A percentile compares a stretch with the other conserved stretches of the same genome.
These are phyloP conservation scores for Geotrupes spiniger DNA, from an alignment of 2,888 invertebrate species.

Conservation along the genomic window DNA sequence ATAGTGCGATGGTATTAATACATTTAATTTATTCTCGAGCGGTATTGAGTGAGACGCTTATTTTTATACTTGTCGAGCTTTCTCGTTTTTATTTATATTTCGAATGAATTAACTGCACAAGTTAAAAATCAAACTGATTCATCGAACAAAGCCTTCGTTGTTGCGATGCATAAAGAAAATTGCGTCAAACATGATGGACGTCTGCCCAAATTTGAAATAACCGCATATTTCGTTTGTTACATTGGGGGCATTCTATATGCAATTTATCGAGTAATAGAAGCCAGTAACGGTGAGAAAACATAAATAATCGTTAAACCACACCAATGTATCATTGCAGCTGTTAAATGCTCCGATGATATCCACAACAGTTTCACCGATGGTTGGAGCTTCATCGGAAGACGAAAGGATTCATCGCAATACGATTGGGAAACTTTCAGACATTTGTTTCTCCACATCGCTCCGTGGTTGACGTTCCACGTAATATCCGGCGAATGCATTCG, in stretches of 20 bases:
- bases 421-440: conserved; percentile 70
- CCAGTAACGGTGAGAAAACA: conserved; percentile 53
- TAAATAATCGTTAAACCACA: conserved; percentile 10
- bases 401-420: conserved; percentile 65
- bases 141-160: too few relatives aligned
- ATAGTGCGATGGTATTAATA: too few relatives aligned
- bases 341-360: conserved; percentile 44
- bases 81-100: too few relatives aligned
- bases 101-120: too few relatives aligned
- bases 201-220: conserved; percentile 44
- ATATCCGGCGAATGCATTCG: conserved; percentile 55
- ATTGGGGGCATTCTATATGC: conserved; percentile 56
- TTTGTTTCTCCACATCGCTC: conserved; percentile 53
- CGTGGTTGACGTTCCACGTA: conserved; percentile 58
- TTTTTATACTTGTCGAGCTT: too few relatives aligned
- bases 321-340: conserved; percentile 40
- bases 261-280: conserved; percentile 54
- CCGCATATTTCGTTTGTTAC: conserved; percentile 56
- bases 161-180: too few relatives aligned
- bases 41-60: too few relatives aligned
- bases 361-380: conserved; percentile 58
- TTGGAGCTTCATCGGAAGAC: conserved; percentile 56
- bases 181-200: too few relatives aligned
- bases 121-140: too few relatives aligned
- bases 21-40: too few relatives aligned